phyloP scores from a whole-genome alignment of 1,140 invertebrate species.

The Gerris buenoi region DNA sequence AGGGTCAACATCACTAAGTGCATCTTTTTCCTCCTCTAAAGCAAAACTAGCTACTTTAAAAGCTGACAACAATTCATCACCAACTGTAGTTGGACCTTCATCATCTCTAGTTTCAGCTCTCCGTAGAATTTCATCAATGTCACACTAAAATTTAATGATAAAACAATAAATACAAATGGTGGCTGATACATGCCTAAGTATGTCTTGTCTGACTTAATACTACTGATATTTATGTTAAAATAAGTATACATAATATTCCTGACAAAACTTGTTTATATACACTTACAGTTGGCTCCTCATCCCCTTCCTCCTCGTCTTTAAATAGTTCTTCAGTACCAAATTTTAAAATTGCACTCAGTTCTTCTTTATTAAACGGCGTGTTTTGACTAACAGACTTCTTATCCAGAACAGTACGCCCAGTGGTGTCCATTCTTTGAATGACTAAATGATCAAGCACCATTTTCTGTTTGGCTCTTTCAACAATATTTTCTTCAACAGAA shows the following conservation, averaged over 20 bases:
- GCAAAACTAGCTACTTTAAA: conserved; percentile 96
- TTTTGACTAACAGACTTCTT: conserved; percentile 50
- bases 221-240: too few relatives aligned
- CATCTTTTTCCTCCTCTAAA: conserved; percentile 82
- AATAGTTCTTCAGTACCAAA: conserved; percentile 98
- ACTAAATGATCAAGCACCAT: conserved; percentile 99
- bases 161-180: too few relatives aligned
- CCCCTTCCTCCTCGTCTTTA: conserved; percentile 84
- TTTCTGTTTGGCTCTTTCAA: conserved; percentile 94
- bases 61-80: conserved; percentile 83
- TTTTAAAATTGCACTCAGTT: conserved; percentile 91
- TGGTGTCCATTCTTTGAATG: conserved; percentile 98
- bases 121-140: conserved; percentile 94
- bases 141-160: conserved; percentile 56
- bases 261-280: too few relatives aligned
- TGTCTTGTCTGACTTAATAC: too few relatives aligned
- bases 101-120: conserved; percentile 88
- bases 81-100: conserved; percentile 69
- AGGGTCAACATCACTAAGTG: conserved; percentile 44
- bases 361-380: conserved; percentile 93
- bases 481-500: conserved; percentile 96
- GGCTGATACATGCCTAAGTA: too few relatives aligned
- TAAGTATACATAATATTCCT: too few relatives aligned
- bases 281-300: conserved; percentile 75
- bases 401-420: conserved; percentile 84